Evolutionary conservation across 2,797 vertebrate species (phyloP).

Genomic region (Protonibea diacanthus): DNA sequence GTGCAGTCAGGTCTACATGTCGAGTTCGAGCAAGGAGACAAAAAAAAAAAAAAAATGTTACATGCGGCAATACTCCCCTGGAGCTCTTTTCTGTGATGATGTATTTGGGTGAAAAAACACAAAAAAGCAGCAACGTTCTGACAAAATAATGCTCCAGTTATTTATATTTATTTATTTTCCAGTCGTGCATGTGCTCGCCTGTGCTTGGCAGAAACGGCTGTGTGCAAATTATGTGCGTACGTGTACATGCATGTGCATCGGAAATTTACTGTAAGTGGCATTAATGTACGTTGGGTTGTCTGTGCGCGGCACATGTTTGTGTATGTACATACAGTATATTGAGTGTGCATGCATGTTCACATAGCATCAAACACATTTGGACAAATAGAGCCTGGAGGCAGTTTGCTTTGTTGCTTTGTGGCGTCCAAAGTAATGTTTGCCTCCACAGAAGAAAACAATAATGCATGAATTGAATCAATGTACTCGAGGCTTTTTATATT

Average conservation of each 20-base stretch:
- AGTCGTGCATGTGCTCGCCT: constrained; percentile 14
- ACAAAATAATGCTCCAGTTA: constrained; percentile 35
- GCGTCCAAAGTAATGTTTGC: constrained; percentile 15
- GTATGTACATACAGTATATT: neutral
- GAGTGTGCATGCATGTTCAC: neutral
- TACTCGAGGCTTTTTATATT: neutral
- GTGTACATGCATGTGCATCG: neutral
- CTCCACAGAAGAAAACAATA: constrained; percentile 4
- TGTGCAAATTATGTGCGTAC: constrained; percentile 10
- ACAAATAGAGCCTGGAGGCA: constrained; percentile 45
- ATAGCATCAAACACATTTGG: constrained; percentile 24
- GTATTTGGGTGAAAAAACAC: constrained; percentile 48
- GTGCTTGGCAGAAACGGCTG: constrained; percentile 6
- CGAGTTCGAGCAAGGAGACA: constrained; percentile 41
- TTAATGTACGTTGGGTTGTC: neutral
- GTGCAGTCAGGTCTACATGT: constrained; percentile 47
- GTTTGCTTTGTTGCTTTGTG: constrained; percentile 4
- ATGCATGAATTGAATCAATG: constrained; percentile 36
- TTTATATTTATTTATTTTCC: neutral
- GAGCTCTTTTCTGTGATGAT: constrained; percentile 62
- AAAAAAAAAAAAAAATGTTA: constrained; percentile 33
- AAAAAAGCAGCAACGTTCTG: constrained; percentile 31
- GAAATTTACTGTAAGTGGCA: neutral
- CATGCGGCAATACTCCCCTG: constrained; percentile 39
- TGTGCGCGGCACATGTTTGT: neutral